Evolutionary conservation across 2,797 vertebrate genomes (phyloP).

Genomic region (Spondyliosoma cantharus): DNA sequence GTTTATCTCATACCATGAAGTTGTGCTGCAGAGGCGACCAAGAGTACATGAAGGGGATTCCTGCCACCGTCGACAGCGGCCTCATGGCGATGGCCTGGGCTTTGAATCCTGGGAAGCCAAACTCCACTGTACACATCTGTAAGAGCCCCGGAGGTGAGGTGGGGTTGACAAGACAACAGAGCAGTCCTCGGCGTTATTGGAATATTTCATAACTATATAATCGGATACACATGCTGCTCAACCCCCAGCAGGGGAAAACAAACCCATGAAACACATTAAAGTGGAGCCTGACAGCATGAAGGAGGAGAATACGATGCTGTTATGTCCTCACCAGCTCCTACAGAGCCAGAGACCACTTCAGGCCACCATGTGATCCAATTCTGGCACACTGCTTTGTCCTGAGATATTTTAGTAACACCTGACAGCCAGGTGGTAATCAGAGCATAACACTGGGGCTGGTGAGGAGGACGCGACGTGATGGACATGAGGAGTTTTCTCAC

Average conservation of each 20-base stretch:
- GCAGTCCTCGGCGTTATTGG: neutral
- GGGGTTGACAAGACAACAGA: constrained; percentile 12
- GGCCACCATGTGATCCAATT: constrained; percentile 30
- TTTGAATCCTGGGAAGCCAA: constrained; percentile 90
- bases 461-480: constrained; percentile 5
- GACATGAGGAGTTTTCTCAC: constrained; percentile 18
- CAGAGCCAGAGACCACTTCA: constrained; percentile 1
- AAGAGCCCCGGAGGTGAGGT: constrained; percentile 51
- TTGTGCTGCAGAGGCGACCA: constrained; percentile 99
- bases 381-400: constrained; percentile 33
- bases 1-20: constrained; percentile 91
- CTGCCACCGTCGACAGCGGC: constrained; percentile 92
- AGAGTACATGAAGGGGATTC: constrained; percentile 98
- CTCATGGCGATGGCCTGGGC: constrained; percentile 92
- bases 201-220: neutral
- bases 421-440: constrained; percentile 35
- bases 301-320: constrained; percentile 27
- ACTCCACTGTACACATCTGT: constrained; percentile 93
- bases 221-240: constrained; percentile 8
- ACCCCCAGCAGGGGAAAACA: constrained; percentile 4
- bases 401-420: constrained; percentile 35
- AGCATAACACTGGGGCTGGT: constrained; percentile 2
- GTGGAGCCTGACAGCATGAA: neutral
- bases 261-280: constrained; percentile 35
- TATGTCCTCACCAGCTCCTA: constrained; percentile 28